These are phyloP conservation scores for Muraenolepis orangiensis DNA, from an alignment of 2,797 vertebrate species.

Conservation along the genomic window DNA sequence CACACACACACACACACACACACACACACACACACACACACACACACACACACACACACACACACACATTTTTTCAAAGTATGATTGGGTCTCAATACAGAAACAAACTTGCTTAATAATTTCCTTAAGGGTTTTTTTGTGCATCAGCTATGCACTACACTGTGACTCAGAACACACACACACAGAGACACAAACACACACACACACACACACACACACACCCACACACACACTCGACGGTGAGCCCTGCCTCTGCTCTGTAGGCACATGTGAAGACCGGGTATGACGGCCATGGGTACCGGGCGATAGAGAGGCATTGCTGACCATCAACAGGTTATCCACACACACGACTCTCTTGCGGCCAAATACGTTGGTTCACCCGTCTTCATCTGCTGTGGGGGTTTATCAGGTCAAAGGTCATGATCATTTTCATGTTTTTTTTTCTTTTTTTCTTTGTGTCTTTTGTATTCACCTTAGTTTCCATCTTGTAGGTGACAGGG, in stretches of 20 bases:
- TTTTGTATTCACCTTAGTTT: not conserved
- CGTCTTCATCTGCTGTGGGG: constrained; percentile 40
- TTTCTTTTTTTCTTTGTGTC: not conserved
- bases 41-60: not conserved
- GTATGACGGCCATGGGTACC: constrained; percentile 61
- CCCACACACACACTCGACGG: constrained; percentile 13
- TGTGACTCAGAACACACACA: not conserved
- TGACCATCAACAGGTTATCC: constrained; percentile 32
- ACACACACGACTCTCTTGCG: constrained; percentile 35
- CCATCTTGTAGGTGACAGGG: not conserved
- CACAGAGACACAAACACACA: too few species aligned
- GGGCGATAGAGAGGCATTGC: not conserved
- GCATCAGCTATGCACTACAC: not conserved
- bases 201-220: too few species aligned
- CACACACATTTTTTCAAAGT: not conserved
- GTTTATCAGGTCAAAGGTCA: too few species aligned
- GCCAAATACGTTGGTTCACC: constrained; percentile 45
- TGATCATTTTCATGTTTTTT: constrained; percentile 11
- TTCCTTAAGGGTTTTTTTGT: not conserved
- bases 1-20: constrained; percentile 4
- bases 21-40: not conserved
- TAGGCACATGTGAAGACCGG: constrained; percentile 21
- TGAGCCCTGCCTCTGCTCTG: constrained; percentile 21
- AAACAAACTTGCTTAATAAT: not conserved
- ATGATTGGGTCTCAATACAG: not conserved